Conservation (phyloP, 2,797 vertebrate species). For the Coilia nasus region DNA sequence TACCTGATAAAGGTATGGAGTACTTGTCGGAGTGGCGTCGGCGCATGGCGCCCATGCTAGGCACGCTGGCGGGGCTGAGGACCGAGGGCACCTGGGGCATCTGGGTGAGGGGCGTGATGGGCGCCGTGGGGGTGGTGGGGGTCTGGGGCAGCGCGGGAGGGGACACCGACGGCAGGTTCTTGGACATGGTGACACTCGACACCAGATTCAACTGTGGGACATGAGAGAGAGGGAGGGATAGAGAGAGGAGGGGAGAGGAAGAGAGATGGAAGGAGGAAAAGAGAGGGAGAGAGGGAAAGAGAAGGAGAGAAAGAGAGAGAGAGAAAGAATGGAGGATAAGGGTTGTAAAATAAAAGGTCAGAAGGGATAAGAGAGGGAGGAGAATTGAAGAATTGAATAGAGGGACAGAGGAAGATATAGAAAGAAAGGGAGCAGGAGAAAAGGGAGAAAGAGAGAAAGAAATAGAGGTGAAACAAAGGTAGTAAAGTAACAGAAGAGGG, state of each 20-base stretch:
- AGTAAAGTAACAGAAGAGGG: slow-evolving; percentile 16
- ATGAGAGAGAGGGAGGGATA: slow-evolving; percentile 56
- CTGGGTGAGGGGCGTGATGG: slow-evolving; percentile 96
- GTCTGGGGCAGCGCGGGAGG: slow-evolving; percentile 99
- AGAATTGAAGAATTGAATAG: no score
- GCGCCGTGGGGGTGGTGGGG: slow-evolving; percentile 96
- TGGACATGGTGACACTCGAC: slow-evolving; percentile 99
- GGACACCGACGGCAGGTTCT: slow-evolving; percentile 95
- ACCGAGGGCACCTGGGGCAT: slow-evolving; percentile 98
- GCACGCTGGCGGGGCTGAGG: slow-evolving; percentile 95
- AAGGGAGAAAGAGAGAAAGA: slow-evolving; percentile 59
- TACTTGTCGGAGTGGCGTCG: slow-evolving; percentile 98
- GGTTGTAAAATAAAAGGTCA: no score
- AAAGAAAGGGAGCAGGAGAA: no score
- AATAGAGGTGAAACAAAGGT: slow-evolving; percentile 25
- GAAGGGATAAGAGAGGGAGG: no score
- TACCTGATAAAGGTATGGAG: slow-evolving; percentile 89
- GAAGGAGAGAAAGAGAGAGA: background rate
- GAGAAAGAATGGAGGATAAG: no score
- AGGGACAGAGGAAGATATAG: slow-evolving; percentile 52
- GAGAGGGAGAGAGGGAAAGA: slow-evolving; percentile 31
- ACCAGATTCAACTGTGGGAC: slow-evolving; percentile 93
- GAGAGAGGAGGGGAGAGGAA: slow-evolving; percentile 32
- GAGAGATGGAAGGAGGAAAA: slow-evolving; percentile 23
- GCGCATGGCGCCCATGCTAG: slow-evolving; percentile 97